Evolutionary conservation across 37 sponge, comb jelly and placozoan species (phyloP), one percentile per base, ranked within the genome.

Genomic region (Diacarnus erythraeanus): DNA sequence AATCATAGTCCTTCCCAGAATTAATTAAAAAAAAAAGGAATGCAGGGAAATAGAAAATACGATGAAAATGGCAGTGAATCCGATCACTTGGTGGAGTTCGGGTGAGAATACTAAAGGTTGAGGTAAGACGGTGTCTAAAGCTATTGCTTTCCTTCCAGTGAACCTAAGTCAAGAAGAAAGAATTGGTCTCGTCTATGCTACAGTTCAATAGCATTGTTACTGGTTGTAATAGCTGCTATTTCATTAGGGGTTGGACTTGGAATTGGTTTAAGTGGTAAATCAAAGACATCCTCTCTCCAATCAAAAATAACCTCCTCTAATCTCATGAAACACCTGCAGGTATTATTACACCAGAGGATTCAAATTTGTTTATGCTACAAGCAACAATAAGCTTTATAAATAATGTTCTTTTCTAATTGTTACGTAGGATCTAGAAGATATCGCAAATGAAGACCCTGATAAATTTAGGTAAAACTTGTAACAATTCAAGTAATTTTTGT

Each of bases 301-400:
- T 79, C 43, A 63, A 73, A 15, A 42, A 65, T 65, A 30, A 65
- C 66, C 35, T 65, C 75, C 37, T 38, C 29, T 30, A 79, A 83
- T 34, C 72, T 83, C 3, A 78, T 89, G 68, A 61, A 67, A 6
- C 74, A 79, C 26, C 54, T 89, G 30, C 31, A 67, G 84, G 89
- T 89, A 68, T 12, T 2, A 21, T 40, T 39, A 47, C 12, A 47
- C 10, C 12, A 15, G 10, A 47, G 51, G 10, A 47, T 47, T 35
- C 9, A 33, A 20, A 57, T 25, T 75, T 58, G 30, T 56, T 2
- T 57, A 26, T 4, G 9, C 27, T 60, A 38, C 34, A n/a, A n/a
- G n/a, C n/a, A n/a, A n/a, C n/a, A n/a, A n/a, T n/a, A n/a, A n/a
- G n/a, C n/a, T n/a, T n/a, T n/a, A n/a, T n/a, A n/a, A n/a, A n/a